Evolutionary conservation across 23 tunicate genomes (phyloP).

Genomic region (Ciona savignyi): DNA sequence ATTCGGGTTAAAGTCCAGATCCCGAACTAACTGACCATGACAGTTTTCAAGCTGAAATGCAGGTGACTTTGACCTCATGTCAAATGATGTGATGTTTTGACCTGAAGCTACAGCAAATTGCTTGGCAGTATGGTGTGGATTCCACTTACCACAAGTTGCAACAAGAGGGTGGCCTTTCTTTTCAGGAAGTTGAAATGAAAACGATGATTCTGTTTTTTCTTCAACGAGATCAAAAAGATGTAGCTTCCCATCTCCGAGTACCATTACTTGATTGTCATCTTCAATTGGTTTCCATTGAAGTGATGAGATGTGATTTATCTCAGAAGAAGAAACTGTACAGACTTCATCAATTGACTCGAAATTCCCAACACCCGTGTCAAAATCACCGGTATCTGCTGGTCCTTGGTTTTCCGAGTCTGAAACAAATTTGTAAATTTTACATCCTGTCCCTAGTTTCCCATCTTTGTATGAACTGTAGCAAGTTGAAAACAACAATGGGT

Average conservation of each 20-base stretch:
- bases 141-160: slow-evolving; percentile 71
- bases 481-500: slow-evolving; percentile 60
- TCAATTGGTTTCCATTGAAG: slow-evolving; percentile 77
- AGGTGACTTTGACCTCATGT: slow-evolving; percentile 47
- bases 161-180: slow-evolving; percentile 44
- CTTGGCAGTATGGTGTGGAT: slow-evolving; percentile 87
- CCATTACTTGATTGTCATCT: slow-evolving; percentile 56
- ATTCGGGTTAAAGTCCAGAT: slow-evolving; percentile 91
- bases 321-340: slow-evolving; percentile 1
- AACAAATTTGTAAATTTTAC: slow-evolving; percentile 58
- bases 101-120: slow-evolving; percentile 76
- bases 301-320: slow-evolving; percentile 13
- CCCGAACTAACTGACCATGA: slow-evolving; percentile 71
- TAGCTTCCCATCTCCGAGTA: slow-evolving; percentile 31
- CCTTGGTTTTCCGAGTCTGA: slow-evolving; percentile 3
- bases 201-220: slow-evolving; percentile 7
- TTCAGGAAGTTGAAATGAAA: slow-evolving; percentile 26
- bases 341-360: slow-evolving; percentile 28
- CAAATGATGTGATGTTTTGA: slow-evolving; percentile 50
- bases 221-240: slow-evolving; percentile 43
- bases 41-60: slow-evolving; percentile 63
- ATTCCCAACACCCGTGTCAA: not conserved
- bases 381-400: not conserved
- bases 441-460: slow-evolving; percentile 37
- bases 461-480: slow-evolving; percentile 40